A percentile compares a stretch with the other conserved stretches of the same genome.
phyloP scores from a whole-genome alignment of 1,140 invertebrate species.

The Cotesia typhae region DNA sequence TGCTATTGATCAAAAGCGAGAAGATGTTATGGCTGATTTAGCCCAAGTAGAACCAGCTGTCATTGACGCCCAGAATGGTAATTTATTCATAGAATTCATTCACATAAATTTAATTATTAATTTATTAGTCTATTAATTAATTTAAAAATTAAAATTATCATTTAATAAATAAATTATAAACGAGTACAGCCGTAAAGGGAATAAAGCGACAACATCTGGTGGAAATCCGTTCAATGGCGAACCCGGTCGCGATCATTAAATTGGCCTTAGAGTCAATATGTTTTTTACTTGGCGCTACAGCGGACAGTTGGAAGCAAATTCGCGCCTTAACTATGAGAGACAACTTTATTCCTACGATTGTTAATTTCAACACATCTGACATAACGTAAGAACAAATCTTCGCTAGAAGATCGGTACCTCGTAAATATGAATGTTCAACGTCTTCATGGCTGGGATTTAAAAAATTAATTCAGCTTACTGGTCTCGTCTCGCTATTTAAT shows the following conservation, averaged over 20 bases:
- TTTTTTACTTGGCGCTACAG: slow-evolving; percentile 88
- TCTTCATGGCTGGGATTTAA: slow-evolving; percentile 30
- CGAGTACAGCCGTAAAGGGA: slow-evolving; percentile 86
- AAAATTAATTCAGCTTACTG: slow-evolving; percentile 36
- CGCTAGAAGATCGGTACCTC: background rate
- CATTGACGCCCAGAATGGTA: slow-evolving; percentile 96
- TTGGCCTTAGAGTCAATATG: slow-evolving; percentile 96
- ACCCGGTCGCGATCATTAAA: slow-evolving; percentile 92
- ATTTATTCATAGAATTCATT: slow-evolving; percentile 22
- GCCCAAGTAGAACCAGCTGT: slow-evolving; percentile 98
- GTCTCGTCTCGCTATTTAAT: slow-evolving; percentile 18
- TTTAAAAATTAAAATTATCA: background rate
- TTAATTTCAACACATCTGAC: slow-evolving; percentile 96
- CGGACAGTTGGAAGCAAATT: slow-evolving; percentile 94
- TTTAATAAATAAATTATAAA: slow-evolving; percentile 34
- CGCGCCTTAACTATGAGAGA: slow-evolving; percentile 94
- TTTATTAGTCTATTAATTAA: background rate
- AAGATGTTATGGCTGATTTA: slow-evolving; percentile 93
- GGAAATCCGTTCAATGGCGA: slow-evolving; percentile 93
- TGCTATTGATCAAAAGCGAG: slow-evolving; percentile 91
- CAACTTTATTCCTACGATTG: slow-evolving; percentile 97
- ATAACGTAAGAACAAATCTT: slow-evolving; percentile 81
- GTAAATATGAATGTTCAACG: slow-evolving; percentile 27
- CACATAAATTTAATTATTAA: background rate
- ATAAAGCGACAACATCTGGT: slow-evolving; percentile 97